Conservation (phyloP, 1,140 invertebrate genomes). For the Zaprionus davidi region DNA sequence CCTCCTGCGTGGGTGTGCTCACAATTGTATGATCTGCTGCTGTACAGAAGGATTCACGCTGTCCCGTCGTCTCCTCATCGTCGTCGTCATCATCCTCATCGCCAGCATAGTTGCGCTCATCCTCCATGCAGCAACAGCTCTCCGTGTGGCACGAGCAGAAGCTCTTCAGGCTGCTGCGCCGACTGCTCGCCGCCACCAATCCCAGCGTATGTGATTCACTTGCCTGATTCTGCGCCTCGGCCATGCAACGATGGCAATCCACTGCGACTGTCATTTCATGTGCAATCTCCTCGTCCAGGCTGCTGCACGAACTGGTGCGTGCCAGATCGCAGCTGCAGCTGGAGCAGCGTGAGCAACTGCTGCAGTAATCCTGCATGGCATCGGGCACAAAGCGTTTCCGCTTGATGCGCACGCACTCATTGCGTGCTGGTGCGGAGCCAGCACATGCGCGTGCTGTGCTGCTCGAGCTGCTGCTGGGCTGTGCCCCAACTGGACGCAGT, state of each 20-base stretch:
- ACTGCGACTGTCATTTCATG: constrained; percentile 67
- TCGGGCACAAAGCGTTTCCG: constrained; percentile 69
- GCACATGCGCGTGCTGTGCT: constrained; percentile 51
- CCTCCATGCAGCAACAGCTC: constrained; percentile 58
- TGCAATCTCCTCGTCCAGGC: constrained; percentile 61
- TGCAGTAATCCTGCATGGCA: constrained; percentile 59
- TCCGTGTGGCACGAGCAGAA: constrained; percentile 73
- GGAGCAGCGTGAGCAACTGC: constrained; percentile 77
- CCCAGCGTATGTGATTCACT: background rate
- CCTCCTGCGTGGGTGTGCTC: constrained; percentile 67
- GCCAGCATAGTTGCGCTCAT: constrained; percentile 11
- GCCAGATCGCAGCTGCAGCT: constrained; percentile 65
- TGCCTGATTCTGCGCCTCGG: constrained; percentile 23
- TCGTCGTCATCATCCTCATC: constrained; percentile 50
- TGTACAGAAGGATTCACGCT: constrained; percentile 68
- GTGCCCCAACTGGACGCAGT: background rate
- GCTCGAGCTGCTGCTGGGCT: constrained; percentile 54
- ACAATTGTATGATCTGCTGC: constrained; percentile 70
- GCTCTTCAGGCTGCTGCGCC: constrained; percentile 45
- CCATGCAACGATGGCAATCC: constrained; percentile 72
- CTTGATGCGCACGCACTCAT: constrained; percentile 77
- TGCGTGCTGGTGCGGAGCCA: constrained; percentile 47
- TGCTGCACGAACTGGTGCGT: constrained; percentile 73
- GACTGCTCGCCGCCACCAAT: background rate
- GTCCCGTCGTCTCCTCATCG: constrained; percentile 62